A percentile compares a stretch with the other conserved stretches of the same genome.
These are phyloP conservation scores for Euplexia lucipara DNA, from an alignment of 2,888 invertebrate genomes.

Conservation along the genomic window DNA sequence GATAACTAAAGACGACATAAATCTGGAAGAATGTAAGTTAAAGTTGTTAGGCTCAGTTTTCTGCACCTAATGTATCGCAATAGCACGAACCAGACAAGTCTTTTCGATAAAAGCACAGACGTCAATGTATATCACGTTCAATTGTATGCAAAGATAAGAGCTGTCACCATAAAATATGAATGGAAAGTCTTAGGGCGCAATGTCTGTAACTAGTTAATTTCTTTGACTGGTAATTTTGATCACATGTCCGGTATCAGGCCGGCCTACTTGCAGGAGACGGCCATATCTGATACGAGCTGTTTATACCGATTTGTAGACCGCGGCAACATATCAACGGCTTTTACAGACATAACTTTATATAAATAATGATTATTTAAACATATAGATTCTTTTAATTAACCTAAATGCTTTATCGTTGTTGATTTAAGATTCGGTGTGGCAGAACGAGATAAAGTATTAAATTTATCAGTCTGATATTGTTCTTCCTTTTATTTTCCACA, in stretches of 20 bases:
- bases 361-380: constrained; percentile 40
- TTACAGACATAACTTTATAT: constrained; percentile 28
- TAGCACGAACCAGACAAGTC: constrained; percentile 3
- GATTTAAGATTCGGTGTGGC: constrained; percentile 40
- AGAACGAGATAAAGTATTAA: constrained; percentile 7
- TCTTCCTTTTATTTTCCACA: constrained; percentile 1
- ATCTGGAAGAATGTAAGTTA: no score
- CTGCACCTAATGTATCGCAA: neutral
- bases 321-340: constrained; percentile 31
- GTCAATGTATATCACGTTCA: neutral
- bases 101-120: constrained; percentile 1
- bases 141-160: constrained; percentile 25
- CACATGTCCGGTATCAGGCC: constrained; percentile 49
- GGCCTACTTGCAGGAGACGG: constrained; percentile 56
- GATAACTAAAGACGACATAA: no score
- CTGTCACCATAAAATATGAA: constrained; percentile 26
- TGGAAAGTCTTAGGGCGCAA: constrained; percentile 49
- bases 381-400: constrained; percentile 39
- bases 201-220: constrained; percentile 22
- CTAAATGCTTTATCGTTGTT: constrained; percentile 47
- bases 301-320: constrained; percentile 35
- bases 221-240: constrained; percentile 14
- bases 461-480: constrained; percentile 29
- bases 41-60: neutral
- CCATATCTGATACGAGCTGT: constrained; percentile 50